Evolutionary conservation across 2,113 vertebrate genomes (phyloP).

Genomic region (Phalacrocorax carbo): DNA sequence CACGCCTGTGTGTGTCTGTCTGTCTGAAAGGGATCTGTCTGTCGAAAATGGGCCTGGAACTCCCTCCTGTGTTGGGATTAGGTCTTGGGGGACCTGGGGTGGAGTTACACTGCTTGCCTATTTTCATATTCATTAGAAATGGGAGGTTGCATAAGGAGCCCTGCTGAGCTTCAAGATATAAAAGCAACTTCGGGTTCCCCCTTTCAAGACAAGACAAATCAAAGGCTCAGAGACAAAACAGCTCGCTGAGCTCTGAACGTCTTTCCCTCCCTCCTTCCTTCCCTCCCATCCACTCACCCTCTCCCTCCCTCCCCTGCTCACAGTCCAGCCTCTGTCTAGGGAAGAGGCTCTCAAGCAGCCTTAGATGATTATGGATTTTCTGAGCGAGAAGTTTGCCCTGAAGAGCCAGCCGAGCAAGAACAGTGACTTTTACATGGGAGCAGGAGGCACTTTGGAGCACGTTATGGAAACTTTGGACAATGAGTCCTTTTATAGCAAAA

Average conservation of each 20-base stretch:
- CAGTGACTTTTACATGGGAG: constrained; percentile 92
- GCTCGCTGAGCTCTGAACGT: constrained; percentile 24
- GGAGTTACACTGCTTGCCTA: constrained; percentile 79
- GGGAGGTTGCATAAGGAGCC: constrained; percentile 78
- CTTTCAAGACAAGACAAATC: constrained; percentile 80
- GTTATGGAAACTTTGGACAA: constrained; percentile 95
- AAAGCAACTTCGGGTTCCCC: constrained; percentile 79
- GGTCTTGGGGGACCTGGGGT: constrained; percentile 74
- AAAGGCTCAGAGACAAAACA: constrained; percentile 68
- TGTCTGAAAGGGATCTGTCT: constrained; percentile 46
- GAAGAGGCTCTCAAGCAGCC: constrained; percentile 47
- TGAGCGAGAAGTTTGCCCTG: constrained; percentile 93
- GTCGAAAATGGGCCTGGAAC: constrained; percentile 67
- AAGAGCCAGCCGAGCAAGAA: constrained; percentile 87
- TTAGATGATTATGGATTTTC: constrained; percentile 91
- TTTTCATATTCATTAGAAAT: constrained; percentile 85
- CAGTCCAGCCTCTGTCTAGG: constrained; percentile 58
- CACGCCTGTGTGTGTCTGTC: background rate
- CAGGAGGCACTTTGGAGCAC: constrained; percentile 85
- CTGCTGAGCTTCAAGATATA: constrained; percentile 84
- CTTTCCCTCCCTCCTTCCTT: constrained; percentile 47
- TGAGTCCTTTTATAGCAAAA: constrained; percentile 92
- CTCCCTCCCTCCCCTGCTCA: constrained; percentile 12
- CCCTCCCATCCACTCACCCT: constrained; percentile 24
- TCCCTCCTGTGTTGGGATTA: constrained; percentile 68